phyloP scores from a whole-genome alignment of 1,140 invertebrate genomes.

The Lasioglossum baleicum region DNA sequence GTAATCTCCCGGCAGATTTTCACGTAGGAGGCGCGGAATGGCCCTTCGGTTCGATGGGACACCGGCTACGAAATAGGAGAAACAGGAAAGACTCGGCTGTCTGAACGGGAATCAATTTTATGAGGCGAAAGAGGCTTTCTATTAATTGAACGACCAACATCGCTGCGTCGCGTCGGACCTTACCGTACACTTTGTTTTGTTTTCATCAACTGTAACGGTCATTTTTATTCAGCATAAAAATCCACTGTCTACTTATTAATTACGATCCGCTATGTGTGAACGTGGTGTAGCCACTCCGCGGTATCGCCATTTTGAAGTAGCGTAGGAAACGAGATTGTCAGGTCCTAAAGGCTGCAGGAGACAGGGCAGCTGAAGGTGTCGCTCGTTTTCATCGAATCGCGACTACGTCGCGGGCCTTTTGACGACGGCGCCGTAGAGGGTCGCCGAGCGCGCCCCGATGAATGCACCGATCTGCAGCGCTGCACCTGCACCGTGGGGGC shows the following conservation, averaged over 20 bases:
- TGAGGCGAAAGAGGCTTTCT: no score
- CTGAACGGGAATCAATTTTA: neutral
- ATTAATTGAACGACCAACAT: no score
- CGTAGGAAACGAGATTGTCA: neutral
- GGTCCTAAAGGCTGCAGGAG: neutral
- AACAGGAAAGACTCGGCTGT: neutral
- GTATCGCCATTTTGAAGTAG: no score
- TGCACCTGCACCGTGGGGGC: conserved; percentile 49
- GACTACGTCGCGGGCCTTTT: conserved; percentile 25
- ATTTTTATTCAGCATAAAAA: no score
- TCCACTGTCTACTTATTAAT: no score
- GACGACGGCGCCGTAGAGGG: conserved; percentile 7
- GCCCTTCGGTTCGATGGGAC: neutral
- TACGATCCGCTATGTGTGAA: no score
- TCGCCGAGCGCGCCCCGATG: conserved; percentile 30
- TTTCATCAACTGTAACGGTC: no score
- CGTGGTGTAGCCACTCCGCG: no score
- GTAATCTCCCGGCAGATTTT: neutral
- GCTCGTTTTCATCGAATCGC: conserved; percentile 24
- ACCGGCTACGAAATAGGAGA: neutral
- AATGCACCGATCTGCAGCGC: conserved; percentile 28
- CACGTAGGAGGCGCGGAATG: neutral
- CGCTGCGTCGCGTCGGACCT: no score
- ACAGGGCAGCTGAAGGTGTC: conserved; percentile 24
- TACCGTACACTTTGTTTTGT: no score